Evolutionary conservation across 2,797 vertebrate species (phyloP), one percentile per base, ranked within the genome.

Genomic region (Hipposideros larvatus): DNA sequence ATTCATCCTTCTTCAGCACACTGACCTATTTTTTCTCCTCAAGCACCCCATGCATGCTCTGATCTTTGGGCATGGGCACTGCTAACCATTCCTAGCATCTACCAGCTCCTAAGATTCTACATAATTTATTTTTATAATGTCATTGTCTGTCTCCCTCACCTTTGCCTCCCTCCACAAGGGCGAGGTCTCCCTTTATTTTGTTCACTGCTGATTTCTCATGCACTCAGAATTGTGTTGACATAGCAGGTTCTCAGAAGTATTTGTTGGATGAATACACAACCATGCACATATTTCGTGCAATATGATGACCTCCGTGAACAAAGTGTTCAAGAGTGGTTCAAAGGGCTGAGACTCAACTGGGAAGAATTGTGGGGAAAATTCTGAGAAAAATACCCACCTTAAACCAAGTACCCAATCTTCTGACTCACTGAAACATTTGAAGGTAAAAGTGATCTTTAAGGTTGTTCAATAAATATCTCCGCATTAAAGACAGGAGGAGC

Each of bases 181-280:
- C 21, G 41, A 37, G 18, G 11, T 80, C 78, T 88, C 79, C n/a
- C 61, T 94, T 11, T 70, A 10, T 71, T 59, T 82, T 80, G 46
- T 70, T 97, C 55, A 48, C 10, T 80, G 71, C 4, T 85, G 37
- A 48, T 83, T 82, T 86, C 19, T 48, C 59, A 65, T 5, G 16
- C 6, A 68, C 15, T 41, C 28, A 43, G 31, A 66, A 83, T 9
- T 92, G 8, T 88, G 28, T 34, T 68, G 48, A 68, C 57, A 68
- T 28, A 46, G 21, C 7, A 92, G 19, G 28, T 92, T n/a, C 73
- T 70, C 34, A 85, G 41, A 80, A 85, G 31, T 63, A n/a, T 63
- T 22, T 88, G 19, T 74, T 53, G 43, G 37, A 48, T 24, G 24
- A 82, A 61, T 95, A 92, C 77, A 91, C 77, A 31, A 93, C 84